phyloP scores from a whole-genome alignment of 2,113 vertebrate genomes.

The Tragelaphus buxtoni region DNA sequence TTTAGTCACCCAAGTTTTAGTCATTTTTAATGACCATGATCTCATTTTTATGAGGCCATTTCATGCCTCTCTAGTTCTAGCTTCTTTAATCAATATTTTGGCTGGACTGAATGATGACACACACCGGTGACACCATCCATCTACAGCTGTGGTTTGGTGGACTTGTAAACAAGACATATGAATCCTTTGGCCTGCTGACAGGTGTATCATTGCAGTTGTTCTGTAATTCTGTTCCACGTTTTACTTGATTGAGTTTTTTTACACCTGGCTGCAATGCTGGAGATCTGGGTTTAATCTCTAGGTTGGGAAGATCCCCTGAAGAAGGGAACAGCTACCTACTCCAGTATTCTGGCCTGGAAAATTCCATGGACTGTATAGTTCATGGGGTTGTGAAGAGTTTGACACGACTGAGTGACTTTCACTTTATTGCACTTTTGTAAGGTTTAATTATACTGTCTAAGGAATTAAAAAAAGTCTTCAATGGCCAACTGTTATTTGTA shows the following conservation, averaged over 20 bases:
- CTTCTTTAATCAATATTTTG: neutral
- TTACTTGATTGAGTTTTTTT: neutral
- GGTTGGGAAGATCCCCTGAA: neutral
- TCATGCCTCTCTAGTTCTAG: neutral
- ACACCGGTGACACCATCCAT: fast-evolving
- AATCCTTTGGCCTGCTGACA: neutral
- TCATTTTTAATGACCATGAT: neutral
- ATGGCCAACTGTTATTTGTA: too few relatives aligned
- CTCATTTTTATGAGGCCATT: neutral
- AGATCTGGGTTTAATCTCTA: neutral
- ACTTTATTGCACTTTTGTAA: neutral
- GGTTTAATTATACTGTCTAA: neutral
- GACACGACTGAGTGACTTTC: neutral
- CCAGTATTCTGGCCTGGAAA: neutral
- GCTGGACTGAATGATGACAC: neutral
- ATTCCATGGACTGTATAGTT: neutral
- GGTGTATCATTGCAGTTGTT: neutral
- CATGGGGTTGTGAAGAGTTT: neutral
- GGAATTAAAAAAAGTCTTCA: neutral
- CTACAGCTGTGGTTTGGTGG: neutral
- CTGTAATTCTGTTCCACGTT: neutral
- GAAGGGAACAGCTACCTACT: neutral
- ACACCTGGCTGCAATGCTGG: neutral
- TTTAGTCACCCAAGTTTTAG: neutral
- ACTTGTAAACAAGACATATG: neutral